These are phyloP conservation scores for Prietella phreatophila DNA, from an alignment of 2,113 vertebrate species.

Conservation along the genomic window DNA sequence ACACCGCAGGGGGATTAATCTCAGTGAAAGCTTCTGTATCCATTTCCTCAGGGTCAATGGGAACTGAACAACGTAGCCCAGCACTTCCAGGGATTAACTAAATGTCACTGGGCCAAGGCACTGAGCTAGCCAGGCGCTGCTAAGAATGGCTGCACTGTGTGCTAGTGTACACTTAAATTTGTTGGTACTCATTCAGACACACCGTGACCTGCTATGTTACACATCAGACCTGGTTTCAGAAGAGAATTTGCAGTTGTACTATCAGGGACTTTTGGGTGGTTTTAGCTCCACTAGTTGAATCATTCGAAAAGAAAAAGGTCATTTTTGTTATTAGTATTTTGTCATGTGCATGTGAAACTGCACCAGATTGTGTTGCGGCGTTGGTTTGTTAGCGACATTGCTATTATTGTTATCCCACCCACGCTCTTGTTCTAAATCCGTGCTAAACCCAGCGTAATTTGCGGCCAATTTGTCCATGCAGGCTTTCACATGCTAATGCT, in stretches of 20 bases:
- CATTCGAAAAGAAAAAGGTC: not conserved
- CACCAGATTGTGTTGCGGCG: not conserved
- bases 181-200: not conserved
- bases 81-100: constrained; percentile 34
- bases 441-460: constrained; percentile 30
- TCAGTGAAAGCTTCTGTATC: constrained; percentile 33
- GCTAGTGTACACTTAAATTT: constrained; percentile 13
- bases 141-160: not conserved
- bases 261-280: not conserved
- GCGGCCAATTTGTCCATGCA: constrained; percentile 42
- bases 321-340: not conserved
- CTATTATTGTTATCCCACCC: constrained; percentile 18
- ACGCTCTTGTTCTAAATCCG: constrained; percentile 24
- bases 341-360: not conserved
- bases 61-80: constrained; percentile 18
- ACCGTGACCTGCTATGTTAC: constrained; percentile 10
- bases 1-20: constrained; percentile 39
- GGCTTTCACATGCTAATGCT: constrained; percentile 45
- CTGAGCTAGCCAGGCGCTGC: constrained; percentile 8
- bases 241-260: not conserved
- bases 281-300: not conserved
- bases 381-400: constrained; percentile 25
- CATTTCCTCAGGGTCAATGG: constrained; percentile 36
- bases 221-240: not conserved
- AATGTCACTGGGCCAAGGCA: constrained; percentile 32